Evolutionary conservation across 2,888 invertebrate genomes (phyloP), one percentile per base, ranked within the genome.

Genomic region (Drosophila subquinaria): DNA sequence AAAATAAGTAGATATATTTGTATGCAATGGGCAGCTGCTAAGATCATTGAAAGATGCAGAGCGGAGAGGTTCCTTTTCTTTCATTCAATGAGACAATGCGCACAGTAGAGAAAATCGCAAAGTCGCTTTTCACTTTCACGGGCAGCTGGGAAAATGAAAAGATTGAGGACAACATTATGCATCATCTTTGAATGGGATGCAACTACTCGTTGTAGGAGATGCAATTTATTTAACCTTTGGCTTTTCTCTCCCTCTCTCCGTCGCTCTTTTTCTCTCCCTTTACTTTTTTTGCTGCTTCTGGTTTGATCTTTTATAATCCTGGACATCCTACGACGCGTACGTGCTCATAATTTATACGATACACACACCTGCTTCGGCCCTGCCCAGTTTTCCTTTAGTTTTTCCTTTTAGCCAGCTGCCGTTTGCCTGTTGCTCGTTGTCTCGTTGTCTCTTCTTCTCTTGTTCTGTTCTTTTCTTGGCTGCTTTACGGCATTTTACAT

Each of bases 341-440:
- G 87, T 89, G 84, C 79, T 74, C 84, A 83, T 87, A 83, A 83
- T 75, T 89, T 87, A 83, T 82, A 53, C 61, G 17, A 52, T 48
- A 69, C 50, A 38, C 59, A 62, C 56, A 64, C 17, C 89, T 81
- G 81, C 72, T 61, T 61, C 17, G 30, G 30, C 42, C 36, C 56
- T 38, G 48, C 55, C 23, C 40, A 66, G 69, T 69, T 75, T 70
- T 69, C 51, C 53, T 50, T 64, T 38, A 64, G 62, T 52, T 80
- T 81, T 72, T 56, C 66, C 64, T 51, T 55, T 60, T 43, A 45
- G 43, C 51, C 84, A 89, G 84, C 84, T 89, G 84, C 79, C 52
- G 60, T 62, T 65, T 56, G 60, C 42, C 59, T 57, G 50, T 57
- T 62, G 73, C 59, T 51, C 42, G 48, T 61, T 69, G 73, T n/a